Base-by-base conservation (phyloP, 2,888 invertebrate genomes). In the Aleiodes leptofemur region DNA sequence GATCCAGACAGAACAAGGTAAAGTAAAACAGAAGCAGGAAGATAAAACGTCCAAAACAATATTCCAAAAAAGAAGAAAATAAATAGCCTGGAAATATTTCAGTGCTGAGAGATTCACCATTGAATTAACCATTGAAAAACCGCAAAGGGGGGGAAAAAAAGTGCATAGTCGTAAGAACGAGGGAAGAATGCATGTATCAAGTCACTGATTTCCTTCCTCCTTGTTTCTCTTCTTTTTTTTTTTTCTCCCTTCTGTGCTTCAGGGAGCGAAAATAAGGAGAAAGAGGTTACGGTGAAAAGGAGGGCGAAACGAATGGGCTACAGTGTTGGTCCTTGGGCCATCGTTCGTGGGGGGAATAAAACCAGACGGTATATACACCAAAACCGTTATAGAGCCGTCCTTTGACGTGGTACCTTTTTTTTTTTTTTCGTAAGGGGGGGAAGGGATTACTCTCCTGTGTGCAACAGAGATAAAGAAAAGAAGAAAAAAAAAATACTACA, bases 361-460 rank as follows among this genome's bases (percentile, higher is more conserved):
- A 81, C 83, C 82, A 82, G 82, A 77, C 80, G 16, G 34, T 61
- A 64, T 64, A 69, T 55, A 76, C 78, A 79, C 78, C 78, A 74
- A 80, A 78, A 83, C 84, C 86, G 85, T 84, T 85, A 85, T 83
- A 83, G 80, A 81, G 81, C 77, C 75, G 70, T 78, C 73, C 80
- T 82, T 76, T 75, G 77, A 77, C 68, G 57, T 72, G 75, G 70
- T 76, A 72, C 76, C 75, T 75, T 34, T 50, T 73, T 43, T n/a
- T n/a, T 75, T 34, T 50, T 73, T 43, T 43, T 43, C 43, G 43
- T 43, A 43, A 43, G 43, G 43, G 11, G 43, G 38, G 4, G 43
- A 11, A 11, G 51, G 48, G 43, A 14, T 43, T 64, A 64, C 43
- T 43, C 43, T 48, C 43, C 43, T 48, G 16, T 64, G 48, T 64